Percentiles rank a stretch among this genome's conserved stretches.
Conservation (phyloP, 1,140 invertebrate species). For the Andricus grossulariae region DNA sequence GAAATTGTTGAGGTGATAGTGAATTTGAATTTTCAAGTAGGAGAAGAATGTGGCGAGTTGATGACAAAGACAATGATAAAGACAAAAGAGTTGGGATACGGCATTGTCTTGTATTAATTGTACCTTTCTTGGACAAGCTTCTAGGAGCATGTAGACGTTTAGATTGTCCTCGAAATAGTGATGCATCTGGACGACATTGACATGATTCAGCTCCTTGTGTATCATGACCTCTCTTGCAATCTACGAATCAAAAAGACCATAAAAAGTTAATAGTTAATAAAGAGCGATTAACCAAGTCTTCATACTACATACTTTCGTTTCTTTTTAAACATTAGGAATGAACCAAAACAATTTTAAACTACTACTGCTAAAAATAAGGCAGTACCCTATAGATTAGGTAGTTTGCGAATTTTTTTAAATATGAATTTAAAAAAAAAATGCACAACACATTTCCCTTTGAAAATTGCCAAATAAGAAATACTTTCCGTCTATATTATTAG, state of each 20-base stretch:
- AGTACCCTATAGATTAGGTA: no score
- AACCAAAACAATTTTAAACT: no score
- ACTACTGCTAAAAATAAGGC: no score
- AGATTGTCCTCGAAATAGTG: conserved; percentile 84
- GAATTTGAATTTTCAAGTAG: conserved; percentile 20
- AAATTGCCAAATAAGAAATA: no score
- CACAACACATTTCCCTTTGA: no score
- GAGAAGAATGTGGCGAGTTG: conserved; percentile 13
- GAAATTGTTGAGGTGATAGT: conserved; percentile 15
- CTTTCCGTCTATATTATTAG: no score
- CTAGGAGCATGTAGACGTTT: conserved; percentile 85
- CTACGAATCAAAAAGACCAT: conserved; percentile 45
- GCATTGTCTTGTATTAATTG: conserved; percentile 37
- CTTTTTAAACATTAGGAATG: no score
- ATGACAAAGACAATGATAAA: not conserved
- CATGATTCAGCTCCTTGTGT: conserved; percentile 81
- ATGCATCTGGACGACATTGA: conserved; percentile 83
- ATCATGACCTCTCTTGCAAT: conserved; percentile 83
- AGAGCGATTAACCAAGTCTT: not conserved
- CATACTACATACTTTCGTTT: no score
- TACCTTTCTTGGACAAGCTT: conserved; percentile 83
- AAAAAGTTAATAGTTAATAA: not conserved
- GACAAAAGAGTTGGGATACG: not conserved
- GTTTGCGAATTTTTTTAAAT: no score
- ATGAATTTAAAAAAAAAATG: no score